These are phyloP conservation scores for Echeneis naucrates DNA, from an alignment of 2,797 vertebrate genomes.

Conservation along the genomic window DNA sequence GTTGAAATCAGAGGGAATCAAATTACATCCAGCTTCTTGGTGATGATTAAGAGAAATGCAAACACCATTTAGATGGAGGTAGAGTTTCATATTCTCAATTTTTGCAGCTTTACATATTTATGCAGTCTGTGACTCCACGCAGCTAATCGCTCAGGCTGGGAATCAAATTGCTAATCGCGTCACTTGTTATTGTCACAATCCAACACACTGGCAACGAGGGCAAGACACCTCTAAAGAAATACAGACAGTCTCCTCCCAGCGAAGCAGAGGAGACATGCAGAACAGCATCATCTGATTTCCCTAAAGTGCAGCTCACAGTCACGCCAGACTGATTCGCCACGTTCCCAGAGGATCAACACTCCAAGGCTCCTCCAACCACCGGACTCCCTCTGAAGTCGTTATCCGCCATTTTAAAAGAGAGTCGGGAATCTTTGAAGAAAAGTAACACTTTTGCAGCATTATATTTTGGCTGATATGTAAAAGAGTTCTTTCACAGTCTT, in stretches of 20 bases:
- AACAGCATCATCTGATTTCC: constrained; percentile 71
- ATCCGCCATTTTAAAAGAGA: constrained; percentile 20
- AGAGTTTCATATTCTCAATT: constrained; percentile 53
- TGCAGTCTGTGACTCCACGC: constrained; percentile 8
- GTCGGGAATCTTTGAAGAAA: constrained; percentile 22
- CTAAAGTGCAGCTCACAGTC: constrained; percentile 49
- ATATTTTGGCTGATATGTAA: neutral
- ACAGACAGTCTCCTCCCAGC: constrained; percentile 37
- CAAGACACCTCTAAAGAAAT: constrained; percentile 20
- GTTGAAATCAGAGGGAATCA: constrained; percentile 45
- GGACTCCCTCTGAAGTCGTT: constrained; percentile 40
- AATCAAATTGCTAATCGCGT: constrained; percentile 60
- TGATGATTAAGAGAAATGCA: constrained; percentile 30
- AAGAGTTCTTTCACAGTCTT: too few relatives aligned
- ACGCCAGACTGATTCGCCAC: constrained; percentile 57
- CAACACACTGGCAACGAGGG: constrained; percentile 20
- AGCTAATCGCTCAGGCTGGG: constrained; percentile 43
- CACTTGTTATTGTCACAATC: constrained; percentile 45
- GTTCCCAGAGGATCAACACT: constrained; percentile 46
- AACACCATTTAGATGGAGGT: constrained; percentile 48
- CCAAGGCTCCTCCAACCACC: constrained; percentile 33
- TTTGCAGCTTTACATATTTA: constrained; percentile 55
- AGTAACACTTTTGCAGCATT: constrained; percentile 4
- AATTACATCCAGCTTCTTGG: constrained; percentile 24
- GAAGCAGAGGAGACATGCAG: constrained; percentile 53